These are phyloP conservation scores for Acanthopagrus latus DNA, from an alignment of 2,797 vertebrate genomes.

Conservation along the genomic window DNA sequence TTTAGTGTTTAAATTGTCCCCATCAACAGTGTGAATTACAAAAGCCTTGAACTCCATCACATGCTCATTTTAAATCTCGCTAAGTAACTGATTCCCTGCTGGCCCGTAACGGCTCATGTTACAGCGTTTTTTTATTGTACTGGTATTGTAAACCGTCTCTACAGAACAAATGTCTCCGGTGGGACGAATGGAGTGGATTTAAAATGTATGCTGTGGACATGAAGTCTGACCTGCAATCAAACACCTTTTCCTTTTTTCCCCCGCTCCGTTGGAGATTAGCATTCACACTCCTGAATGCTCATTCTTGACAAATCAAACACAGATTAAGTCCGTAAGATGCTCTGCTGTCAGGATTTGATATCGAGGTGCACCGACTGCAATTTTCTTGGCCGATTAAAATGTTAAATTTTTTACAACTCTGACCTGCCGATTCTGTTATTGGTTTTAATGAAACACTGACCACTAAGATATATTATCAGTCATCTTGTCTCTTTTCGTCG, in stretches of 20 bases:
- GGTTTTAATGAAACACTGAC: too few relatives aligned
- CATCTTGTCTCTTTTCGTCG: too few relatives aligned
- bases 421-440: too few relatives aligned
- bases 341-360: conserved; percentile 1
- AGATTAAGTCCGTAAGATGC: conserved; percentile 18
- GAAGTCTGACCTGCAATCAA: conserved; percentile 32
- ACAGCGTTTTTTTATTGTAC: conserved; percentile 30
- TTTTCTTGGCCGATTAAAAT: too few relatives aligned
- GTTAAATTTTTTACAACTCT: too few relatives aligned
- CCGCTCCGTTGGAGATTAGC: conserved; percentile 24
- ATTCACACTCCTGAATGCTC: conserved; percentile 36
- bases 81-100: background rate
- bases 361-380: too few relatives aligned
- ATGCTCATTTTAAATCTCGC: conserved; percentile 19
- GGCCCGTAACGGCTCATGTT: conserved; percentile 18
- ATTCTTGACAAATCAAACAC: conserved; percentile 39
- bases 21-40: conserved; percentile 31
- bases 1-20: conserved; percentile 22
- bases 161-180: conserved; percentile 25
- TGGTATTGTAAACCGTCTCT: conserved; percentile 29
- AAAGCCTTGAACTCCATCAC: conserved; percentile 15
- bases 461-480: too few relatives aligned
- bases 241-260: conserved; percentile 44
- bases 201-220: background rate
- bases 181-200: conserved; percentile 29